phyloP scores from a whole-genome alignment of 2,797 vertebrate genomes.

The Megaceryle alcyon region DNA sequence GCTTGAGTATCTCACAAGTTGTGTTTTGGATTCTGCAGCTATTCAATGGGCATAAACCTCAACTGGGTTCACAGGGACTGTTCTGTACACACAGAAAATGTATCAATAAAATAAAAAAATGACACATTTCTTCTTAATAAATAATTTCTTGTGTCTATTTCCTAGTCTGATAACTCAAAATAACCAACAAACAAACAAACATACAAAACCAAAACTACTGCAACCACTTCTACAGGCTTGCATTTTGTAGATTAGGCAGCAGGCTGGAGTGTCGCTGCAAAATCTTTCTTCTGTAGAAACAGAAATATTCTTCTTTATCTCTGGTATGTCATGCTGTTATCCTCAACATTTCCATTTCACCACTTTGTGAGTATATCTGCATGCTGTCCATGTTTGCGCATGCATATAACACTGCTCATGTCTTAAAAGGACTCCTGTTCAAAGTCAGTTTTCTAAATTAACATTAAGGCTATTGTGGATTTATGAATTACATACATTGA shows the following conservation, averaged over 20 bases:
- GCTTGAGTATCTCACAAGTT: not conserved
- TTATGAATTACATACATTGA: constrained; percentile 3
- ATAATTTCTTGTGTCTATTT: not conserved
- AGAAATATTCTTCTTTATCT: not conserved
- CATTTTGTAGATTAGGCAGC: not conserved
- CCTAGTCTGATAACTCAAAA: not conserved
- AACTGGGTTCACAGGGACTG: not conserved
- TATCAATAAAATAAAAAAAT: not conserved
- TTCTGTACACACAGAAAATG: not conserved
- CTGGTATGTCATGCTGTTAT: not conserved
- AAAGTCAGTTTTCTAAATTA: not conserved
- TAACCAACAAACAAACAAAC: not conserved
- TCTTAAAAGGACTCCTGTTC: not conserved
- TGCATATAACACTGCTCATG: not conserved
- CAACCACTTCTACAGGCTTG: not conserved
- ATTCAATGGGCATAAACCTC: not conserved
- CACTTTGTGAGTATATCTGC: not conserved
- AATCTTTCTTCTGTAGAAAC: not conserved
- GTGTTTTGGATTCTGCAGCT: not conserved
- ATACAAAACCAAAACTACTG: not conserved
- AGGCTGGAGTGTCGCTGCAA: not conserved
- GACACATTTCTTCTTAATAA: not conserved
- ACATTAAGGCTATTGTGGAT: not conserved
- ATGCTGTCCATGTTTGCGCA: not conserved
- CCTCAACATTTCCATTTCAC: not conserved